Conservation (phyloP, 37 sponge, comb jelly and placozoan species). For the Haliclona indistincta region DNA sequence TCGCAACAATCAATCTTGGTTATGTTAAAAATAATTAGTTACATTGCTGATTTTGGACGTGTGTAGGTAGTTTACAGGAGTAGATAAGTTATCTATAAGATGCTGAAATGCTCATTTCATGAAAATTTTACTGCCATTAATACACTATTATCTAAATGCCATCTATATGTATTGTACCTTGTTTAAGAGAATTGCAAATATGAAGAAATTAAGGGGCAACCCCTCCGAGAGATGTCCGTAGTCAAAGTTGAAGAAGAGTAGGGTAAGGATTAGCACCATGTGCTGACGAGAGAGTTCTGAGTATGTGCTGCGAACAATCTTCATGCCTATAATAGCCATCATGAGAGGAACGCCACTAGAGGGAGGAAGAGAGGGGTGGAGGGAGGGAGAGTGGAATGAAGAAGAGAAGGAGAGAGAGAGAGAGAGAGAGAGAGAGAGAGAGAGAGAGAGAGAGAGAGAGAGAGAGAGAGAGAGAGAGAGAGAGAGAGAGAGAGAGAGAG, state of each 20-base stretch:
- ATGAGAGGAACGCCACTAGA: constrained; percentile 77
- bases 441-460: constrained; percentile 1
- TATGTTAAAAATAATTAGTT: constrained; percentile 12
- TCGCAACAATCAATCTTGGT: no score
- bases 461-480: not conserved
- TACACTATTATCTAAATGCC: no score
- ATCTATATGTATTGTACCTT: constrained; percentile 49
- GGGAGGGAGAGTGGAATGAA: not conserved
- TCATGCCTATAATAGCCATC: constrained; percentile 75
- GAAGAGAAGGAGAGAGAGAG: not conserved
- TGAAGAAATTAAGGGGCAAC: constrained; percentile 88
- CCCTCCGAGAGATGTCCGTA: constrained; percentile 84
- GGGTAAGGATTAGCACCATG: constrained; percentile 76
- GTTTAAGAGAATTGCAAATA: constrained; percentile 71
- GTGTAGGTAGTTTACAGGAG: constrained; percentile 2
- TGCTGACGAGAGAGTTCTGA: constrained; percentile 81
- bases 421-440: not conserved
- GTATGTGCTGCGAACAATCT: constrained; percentile 73
- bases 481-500: not conserved
- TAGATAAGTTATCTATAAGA: not conserved
- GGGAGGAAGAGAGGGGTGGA: not conserved
- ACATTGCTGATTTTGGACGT: not conserved
- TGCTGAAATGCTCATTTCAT: no score
- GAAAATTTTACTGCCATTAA: no score
- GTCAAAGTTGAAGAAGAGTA: constrained; percentile 92